These are phyloP conservation scores for Orchestes rusci DNA, from an alignment of 2,888 invertebrate species.

Conservation along the genomic window DNA sequence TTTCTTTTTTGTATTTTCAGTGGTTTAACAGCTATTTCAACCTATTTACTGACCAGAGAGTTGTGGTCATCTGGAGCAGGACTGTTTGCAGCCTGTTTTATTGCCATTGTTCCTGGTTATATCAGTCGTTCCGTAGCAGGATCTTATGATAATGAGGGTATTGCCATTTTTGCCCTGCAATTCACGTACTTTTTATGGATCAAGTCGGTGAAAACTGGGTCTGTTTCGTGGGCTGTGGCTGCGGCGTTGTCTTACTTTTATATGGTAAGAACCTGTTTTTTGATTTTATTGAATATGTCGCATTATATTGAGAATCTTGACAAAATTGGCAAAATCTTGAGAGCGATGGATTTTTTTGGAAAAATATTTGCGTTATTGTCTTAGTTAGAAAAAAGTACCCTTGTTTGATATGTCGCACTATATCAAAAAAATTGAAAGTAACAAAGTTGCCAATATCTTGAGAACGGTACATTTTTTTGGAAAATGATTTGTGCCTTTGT, in stretches of 20 bases:
- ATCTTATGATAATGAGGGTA: constrained; percentile 99
- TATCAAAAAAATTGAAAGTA: no score
- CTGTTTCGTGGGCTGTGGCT: constrained; percentile 92
- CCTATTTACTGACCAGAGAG: constrained; percentile 95
- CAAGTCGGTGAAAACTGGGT: constrained; percentile 95
- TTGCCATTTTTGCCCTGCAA: constrained; percentile 98
- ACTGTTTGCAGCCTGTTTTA: constrained; percentile 97
- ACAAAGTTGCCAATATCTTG: no score
- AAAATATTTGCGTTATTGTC: no score
- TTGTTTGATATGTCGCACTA: no score
- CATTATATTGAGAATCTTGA: background rate
- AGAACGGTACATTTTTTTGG: no score
- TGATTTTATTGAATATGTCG: background rate
- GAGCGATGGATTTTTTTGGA: no score
- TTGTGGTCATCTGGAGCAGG: constrained; percentile 96
- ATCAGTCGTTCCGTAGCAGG: constrained; percentile 99
- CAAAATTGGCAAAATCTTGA: no score
- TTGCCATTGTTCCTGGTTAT: constrained; percentile 98
- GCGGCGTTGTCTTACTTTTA: constrained; percentile 97
- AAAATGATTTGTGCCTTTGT: no score
- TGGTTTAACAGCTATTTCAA: constrained; percentile 95
- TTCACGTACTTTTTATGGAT: constrained; percentile 98
- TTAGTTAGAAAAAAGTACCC: no score
- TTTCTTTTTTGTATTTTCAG: no score
- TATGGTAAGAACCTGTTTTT: no score